Evolutionary conservation across 35 echinoderm and acorn worm genomes (phyloP).

Genomic region (Chiridota heheva): DNA sequence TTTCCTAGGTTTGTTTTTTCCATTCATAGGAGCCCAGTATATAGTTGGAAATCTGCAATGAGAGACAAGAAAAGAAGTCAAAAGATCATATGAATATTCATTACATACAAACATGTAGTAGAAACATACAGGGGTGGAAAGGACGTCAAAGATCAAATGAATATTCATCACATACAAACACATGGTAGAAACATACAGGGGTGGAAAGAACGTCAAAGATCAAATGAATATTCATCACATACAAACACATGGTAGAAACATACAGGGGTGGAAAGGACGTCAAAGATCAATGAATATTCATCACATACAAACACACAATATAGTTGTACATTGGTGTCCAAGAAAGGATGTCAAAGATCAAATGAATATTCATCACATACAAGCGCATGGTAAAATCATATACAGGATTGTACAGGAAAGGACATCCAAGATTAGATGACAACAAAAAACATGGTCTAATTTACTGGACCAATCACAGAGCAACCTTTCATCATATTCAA

Average conservation of each 20-base stretch:
- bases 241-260: neutral
- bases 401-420: neutral
- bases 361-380: neutral
- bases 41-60: conserved; percentile 85
- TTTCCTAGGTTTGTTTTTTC: conserved; percentile 73
- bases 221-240: neutral
- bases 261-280: neutral
- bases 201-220: neutral
- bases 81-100: neutral
- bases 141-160: neutral
- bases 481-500: neutral
- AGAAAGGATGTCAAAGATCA: neutral
- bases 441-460: too few species aligned
- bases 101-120: neutral
- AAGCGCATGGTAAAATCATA: neutral
- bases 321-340: neutral
- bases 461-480: neutral
- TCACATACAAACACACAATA: neutral
- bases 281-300: neutral
- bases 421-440: neutral
- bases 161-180: neutral
- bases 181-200: neutral
- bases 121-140: neutral
- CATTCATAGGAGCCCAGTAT: conserved; percentile 78
- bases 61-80: neutral